These are phyloP conservation scores for Perithous albicinctus DNA, from an alignment of 2,888 invertebrate species.

Conservation along the genomic window DNA sequence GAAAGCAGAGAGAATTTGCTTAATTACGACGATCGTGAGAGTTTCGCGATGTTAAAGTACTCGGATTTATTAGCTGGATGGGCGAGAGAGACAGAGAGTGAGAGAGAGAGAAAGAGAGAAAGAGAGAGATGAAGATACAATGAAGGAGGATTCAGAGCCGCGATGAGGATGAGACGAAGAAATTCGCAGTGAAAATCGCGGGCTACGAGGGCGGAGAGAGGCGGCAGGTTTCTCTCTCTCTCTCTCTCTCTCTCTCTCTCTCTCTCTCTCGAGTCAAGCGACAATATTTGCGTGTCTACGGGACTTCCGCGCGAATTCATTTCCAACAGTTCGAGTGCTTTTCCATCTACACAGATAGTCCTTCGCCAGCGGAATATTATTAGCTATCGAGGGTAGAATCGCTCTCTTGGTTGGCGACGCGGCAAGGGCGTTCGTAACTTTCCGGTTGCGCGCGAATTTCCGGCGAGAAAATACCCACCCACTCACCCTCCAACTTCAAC, in stretches of 20 bases:
- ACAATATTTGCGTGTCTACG: constrained; percentile 54
- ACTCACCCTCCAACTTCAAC: neutral
- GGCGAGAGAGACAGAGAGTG: constrained; percentile 5
- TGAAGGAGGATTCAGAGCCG: no score
- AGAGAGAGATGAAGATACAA: neutral
- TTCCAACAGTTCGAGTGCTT: constrained; percentile 13
- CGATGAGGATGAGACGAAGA: neutral
- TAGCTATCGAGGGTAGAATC: constrained; percentile 47
- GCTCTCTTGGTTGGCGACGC: neutral
- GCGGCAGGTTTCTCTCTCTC: no score
- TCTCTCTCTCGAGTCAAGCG: constrained; percentile 26
- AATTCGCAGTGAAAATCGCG: neutral
- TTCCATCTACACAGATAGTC: neutral
- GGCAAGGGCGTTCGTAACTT: constrained; percentile 46
- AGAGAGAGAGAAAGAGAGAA: neutral
- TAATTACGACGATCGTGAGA: constrained; percentile 23
- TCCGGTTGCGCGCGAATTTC: constrained; percentile 35
- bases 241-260: no score
- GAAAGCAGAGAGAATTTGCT: constrained; percentile 15
- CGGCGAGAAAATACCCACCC: constrained; percentile 1
- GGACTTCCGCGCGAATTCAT: constrained; percentile 56
- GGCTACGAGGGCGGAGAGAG: neutral
- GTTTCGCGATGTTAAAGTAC: constrained; percentile 13
- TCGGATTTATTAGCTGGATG: constrained; percentile 25
- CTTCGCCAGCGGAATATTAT: constrained; percentile 44